Conservation (phyloP, 2,888 invertebrate genomes). For the Muscina levida region DNA sequence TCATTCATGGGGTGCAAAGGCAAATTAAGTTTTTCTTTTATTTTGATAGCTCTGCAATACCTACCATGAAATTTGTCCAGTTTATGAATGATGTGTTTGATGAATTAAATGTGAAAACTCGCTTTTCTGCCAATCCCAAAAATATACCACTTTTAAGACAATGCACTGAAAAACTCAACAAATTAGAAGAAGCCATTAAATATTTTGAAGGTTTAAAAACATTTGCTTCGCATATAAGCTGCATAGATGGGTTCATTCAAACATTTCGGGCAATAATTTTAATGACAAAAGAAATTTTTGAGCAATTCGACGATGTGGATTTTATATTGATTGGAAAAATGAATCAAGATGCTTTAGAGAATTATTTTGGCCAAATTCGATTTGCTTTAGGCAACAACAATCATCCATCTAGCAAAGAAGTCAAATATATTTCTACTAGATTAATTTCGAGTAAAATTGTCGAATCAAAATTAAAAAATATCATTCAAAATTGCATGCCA, state of each 20-base stretch:
- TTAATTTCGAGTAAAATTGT: not conserved
- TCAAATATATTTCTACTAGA: not conserved
- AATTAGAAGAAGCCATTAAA: not conserved
- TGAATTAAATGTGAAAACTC: not conserved
- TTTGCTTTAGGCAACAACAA: not conserved
- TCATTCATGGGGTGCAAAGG: too few species aligned
- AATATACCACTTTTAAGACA: not conserved
- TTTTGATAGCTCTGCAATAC: not conserved
- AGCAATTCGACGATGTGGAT: not conserved
- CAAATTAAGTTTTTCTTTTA: too few species aligned
- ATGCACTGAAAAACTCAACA: not conserved
- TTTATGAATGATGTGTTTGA: not conserved
- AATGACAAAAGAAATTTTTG: not conserved
- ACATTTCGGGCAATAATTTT: not conserved
- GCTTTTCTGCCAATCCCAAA: too few species aligned
- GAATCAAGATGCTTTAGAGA: constrained; percentile 12
- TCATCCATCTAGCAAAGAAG: not conserved
- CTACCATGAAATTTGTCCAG: not conserved
- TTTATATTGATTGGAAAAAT: not conserved
- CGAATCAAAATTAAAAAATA: not conserved
- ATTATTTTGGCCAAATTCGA: not conserved
- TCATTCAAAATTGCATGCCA: not conserved
- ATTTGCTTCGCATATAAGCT: not conserved
- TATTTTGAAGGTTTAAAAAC: not conserved
- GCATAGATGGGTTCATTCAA: not conserved